Evolutionary conservation across 2,888 invertebrate species (phyloP).

Genomic region (Lathronympha strigana): DNA sequence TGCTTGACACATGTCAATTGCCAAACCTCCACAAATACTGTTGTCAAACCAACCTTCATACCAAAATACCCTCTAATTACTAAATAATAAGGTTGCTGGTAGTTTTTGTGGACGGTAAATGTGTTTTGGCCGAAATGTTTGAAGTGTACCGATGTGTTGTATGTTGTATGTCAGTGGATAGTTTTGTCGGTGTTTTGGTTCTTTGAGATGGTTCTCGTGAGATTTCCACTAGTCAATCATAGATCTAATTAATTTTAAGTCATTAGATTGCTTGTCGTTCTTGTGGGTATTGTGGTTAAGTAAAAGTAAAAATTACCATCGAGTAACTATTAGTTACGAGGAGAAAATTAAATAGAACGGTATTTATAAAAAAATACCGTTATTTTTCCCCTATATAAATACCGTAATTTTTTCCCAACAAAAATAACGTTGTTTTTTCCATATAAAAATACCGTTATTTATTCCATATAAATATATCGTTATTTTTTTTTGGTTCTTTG

Average conservation of each 20-base stretch:
- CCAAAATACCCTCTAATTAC: constrained; percentile 23
- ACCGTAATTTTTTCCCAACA: too few species aligned
- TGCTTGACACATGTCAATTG: constrained; percentile 72
- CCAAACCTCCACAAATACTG: constrained; percentile 48
- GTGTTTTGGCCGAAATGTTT: constrained; percentile 16
- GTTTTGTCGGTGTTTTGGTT: constrained; percentile 31
- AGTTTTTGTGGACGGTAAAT: constrained; percentile 39
- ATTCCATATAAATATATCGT: too few species aligned
- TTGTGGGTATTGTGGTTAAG: too few species aligned
- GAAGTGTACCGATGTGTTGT: constrained; percentile 35
- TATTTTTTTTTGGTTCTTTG: too few species aligned
- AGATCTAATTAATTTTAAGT: constrained; percentile 2
- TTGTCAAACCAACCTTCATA: constrained; percentile 22
- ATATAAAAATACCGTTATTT: too few species aligned
- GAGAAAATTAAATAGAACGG: too few species aligned
- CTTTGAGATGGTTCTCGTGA: constrained; percentile 9
- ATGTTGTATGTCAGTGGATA: constrained; percentile 30
- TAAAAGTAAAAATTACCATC: too few species aligned
- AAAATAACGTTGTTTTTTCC: too few species aligned
- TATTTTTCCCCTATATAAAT: too few species aligned
- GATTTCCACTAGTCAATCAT: constrained; percentile 5
- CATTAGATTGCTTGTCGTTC: neutral
- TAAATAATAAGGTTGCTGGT: constrained; percentile 21
- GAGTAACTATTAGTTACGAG: too few species aligned
- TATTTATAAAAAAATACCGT: too few species aligned